A percentile compares a stretch with the other conserved stretches of the same genome.
phyloP scores from a whole-genome alignment of 2,797 vertebrate genomes.

The Streptopelia turtur region DNA sequence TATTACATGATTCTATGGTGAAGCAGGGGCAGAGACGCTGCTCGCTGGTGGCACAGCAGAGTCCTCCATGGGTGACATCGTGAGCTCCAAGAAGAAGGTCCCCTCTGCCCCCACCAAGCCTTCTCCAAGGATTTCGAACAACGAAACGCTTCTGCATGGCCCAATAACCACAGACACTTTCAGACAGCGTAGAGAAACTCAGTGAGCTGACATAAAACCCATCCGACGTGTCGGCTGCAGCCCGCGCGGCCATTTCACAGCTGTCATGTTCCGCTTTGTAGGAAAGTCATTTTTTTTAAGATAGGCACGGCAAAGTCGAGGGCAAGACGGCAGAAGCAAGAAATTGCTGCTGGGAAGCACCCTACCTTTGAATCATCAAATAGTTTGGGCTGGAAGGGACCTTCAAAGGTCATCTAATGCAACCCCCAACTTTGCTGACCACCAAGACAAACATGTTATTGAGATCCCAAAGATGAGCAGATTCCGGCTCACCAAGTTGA shows the following conservation, averaged over 20 bases:
- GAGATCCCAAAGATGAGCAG: background rate
- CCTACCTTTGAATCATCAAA: background rate
- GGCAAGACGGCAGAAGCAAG: background rate
- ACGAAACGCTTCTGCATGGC: background rate
- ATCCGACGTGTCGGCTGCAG: background rate
- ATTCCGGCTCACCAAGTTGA: background rate
- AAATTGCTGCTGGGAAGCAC: background rate
- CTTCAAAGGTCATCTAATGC: no score
- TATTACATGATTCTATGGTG: no score
- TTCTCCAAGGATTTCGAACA: background rate
- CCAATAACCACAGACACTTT: background rate
- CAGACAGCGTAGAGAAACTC: background rate
- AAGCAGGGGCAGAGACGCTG: background rate
- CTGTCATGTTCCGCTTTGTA: background rate
- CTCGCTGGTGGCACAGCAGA: rapidly evolving
- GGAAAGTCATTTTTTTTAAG: background rate
- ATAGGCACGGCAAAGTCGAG: background rate
- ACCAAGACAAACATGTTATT: background rate
- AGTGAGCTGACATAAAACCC: background rate
- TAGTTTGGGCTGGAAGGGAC: no score
- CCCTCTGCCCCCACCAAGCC: background rate
- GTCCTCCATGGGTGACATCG: background rate
- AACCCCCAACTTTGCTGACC: background rate
- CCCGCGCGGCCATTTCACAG: background rate
- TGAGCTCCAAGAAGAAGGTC: background rate